Percentiles rank a stretch among this genome's conserved stretches.
Conservation (phyloP, 2,113 vertebrate species). For the Phylloscopus trochiloides region DNA sequence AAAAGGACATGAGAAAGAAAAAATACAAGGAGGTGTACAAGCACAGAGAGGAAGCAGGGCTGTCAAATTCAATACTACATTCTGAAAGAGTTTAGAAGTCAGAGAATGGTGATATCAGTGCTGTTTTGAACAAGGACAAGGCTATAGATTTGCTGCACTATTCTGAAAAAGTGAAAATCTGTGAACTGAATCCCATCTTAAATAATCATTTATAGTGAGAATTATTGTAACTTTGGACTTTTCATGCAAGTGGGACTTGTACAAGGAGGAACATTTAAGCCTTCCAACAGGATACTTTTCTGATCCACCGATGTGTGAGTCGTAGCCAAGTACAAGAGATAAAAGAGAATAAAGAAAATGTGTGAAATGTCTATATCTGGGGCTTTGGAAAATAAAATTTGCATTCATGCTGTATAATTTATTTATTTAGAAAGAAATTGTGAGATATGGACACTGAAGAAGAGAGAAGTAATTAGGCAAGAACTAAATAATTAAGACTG, state of each 20-base stretch:
- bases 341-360: background rate
- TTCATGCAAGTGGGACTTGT: background rate
- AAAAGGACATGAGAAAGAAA: background rate
- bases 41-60: background rate
- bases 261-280: background rate
- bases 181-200: background rate
- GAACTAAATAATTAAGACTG: background rate
- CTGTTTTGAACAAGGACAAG: background rate
- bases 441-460: background rate
- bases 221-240: background rate
- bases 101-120: background rate
- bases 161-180: background rate
- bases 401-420: background rate
- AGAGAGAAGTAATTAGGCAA: background rate
- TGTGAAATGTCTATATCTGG: background rate
- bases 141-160: background rate
- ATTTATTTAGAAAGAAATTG: background rate
- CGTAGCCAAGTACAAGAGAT: background rate
- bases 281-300: background rate
- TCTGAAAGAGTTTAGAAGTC: background rate
- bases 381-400: background rate
- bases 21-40: background rate
- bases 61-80: background rate
- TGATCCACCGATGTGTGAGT: background rate
- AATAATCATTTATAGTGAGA: background rate